Base-by-base conservation (phyloP, 35 echinoderm and acorn worm genomes). In the Amphiura filiformis region DNA sequence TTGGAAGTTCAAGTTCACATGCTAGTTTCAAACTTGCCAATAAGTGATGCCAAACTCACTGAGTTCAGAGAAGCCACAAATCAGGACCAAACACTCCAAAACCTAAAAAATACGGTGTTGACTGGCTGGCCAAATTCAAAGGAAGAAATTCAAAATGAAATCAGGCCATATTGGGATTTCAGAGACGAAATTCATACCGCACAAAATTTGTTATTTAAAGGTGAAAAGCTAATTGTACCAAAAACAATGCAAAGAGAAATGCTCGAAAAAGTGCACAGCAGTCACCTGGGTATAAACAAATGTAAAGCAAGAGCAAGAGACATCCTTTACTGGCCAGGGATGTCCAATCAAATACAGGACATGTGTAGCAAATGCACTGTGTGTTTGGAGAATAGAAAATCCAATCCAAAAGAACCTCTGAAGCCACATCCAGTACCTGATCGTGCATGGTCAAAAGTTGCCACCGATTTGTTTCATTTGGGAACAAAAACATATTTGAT, bases 341-440 rank as follows among this genome's bases (percentile, higher is more conserved):
- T 89, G 87, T 89, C 87, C 57, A 89, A 13, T 18, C 56, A 89
- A 81, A 81, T 89, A 31, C 32, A 90, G 33, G 78, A 89, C 78
- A 82, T 41, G 12, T 81, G 78, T 39, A 82, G 78, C 49, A 82
- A 56, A 65, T 82, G 78, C 35, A 23, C 78, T 32, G 38, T 82
- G 3, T 89, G 80, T 31, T 28, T 84, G 28, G 81, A 90, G 84
- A 36, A 70, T 39, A 82, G 88, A 76, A 90, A 84, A 39, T 41
- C 80, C 11, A 90, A 83, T 38, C 79, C 28, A 15, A 56, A 57
- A 47, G 87, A 89, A 82, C 49, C 78, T 32, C 28, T 89, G 78
- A 70, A 34, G 11, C 80, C 88, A 30, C 57, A 84, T 56, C 56
- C 38, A 42, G 36, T 34, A 76, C 80, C 88, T 11, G 22, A 83